Conservation (phyloP, 2,797 vertebrate genomes). For the Distichodus sexfasciatus region DNA sequence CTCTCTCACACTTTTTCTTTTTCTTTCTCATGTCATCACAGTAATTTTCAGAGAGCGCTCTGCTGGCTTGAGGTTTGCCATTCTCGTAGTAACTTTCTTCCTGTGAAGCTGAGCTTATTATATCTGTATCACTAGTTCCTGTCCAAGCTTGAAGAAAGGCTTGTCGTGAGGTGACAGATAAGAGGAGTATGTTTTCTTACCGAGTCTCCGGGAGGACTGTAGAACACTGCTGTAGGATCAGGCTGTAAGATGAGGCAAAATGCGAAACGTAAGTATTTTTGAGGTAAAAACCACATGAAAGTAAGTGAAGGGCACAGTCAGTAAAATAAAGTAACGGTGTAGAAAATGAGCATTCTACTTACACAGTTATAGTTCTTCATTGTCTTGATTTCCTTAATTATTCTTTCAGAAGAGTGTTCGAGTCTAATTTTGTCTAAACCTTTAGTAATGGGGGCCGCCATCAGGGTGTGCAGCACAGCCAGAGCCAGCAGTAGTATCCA, state of each 20-base stretch:
- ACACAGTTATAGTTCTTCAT: rapidly evolving
- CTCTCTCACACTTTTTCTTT: not conserved
- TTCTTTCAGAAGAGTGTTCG: not conserved
- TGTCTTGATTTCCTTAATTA: rapidly evolving
- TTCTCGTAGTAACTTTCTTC: slow-evolving; percentile 35
- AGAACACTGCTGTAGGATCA: rapidly evolving
- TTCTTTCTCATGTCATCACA: not conserved
- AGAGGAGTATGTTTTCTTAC: slow-evolving; percentile 48
- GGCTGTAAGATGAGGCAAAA: slow-evolving; percentile 13
- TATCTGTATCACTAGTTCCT: not conserved
- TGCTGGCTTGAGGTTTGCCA: slow-evolving; percentile 36
- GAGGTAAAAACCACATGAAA: not conserved
- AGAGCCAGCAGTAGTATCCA: slow-evolving; percentile 26
- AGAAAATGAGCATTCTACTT: not conserved
- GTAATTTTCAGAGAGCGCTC: not conserved
- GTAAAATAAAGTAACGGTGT: not conserved
- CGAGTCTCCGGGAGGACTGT: rapidly evolving
- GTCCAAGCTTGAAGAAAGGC: not conserved
- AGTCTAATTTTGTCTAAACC: rapidly evolving
- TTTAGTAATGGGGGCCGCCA: not conserved
- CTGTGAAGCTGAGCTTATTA: slow-evolving; percentile 15
- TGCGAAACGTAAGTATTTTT: slow-evolving; percentile 17
- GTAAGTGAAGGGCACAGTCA: not conserved
- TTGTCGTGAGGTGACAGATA: not conserved
- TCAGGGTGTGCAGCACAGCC: slow-evolving; percentile 2